Evolutionary conservation across 1,140 invertebrate species (phyloP), one percentile per base, ranked within the genome.

Genomic region (Atta colombica): DNA sequence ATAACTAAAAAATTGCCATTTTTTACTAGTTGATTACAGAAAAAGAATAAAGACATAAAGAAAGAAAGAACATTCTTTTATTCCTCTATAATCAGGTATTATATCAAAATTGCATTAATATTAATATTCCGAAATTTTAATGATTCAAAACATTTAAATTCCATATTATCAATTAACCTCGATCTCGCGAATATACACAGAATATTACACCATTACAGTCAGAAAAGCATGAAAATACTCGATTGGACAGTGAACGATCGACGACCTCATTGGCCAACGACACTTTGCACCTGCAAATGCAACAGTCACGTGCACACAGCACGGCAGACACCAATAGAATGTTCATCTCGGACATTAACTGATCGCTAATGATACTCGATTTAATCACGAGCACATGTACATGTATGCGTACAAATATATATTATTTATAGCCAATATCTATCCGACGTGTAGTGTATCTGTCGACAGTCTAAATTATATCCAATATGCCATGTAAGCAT

Each of bases 241-340:
- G 68, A 86, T 85, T 80, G 87, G 85, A 92, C 87, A 87, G 60
- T 87, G 90, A 92, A 86, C 69, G 90, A 92, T 91, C 78, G 87
- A 63, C 86, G 81, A 65, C 66, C 88, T 85, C 68, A 45, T 80
- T 86, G 49, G 39, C 14, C 39, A 14, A 69, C 39, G 84, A 53
- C 53, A 63, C 28, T 80, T 78, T 53, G 58, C 81, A 71, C 66
- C 65, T 86, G 74, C 74, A 85, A 71, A 68, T 31, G 81, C 72
- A 60, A 87, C 35, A 85, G 71, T 84, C 69, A 35, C 16, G 45
- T 60, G 39, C 60, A 25, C 28, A 45, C 61, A 51, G 58, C 51
- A n/a, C 28, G 60, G 18, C 51, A 49, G 63, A 61, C 78, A 49
- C 16, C 31, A 28, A 35, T 68, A 21, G 35, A 66, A 85, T 78